Base-by-base conservation (phyloP, 2,888 invertebrate genomes). In the Drosophila meridionalis region DNA sequence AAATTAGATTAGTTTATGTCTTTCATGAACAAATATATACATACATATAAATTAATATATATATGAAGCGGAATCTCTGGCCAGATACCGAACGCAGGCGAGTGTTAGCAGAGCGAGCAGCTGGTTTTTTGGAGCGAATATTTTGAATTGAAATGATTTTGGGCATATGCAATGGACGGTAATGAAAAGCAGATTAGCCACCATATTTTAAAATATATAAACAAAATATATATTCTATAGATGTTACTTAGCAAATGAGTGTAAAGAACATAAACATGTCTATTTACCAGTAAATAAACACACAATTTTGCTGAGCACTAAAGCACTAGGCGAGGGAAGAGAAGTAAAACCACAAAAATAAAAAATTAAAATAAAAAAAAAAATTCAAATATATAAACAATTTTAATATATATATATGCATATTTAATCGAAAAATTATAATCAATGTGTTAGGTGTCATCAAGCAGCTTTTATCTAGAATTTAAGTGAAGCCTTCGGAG, bases 261-360 rank as follows among this genome's bases (percentile, higher is more conserved):
- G 48, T 73, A 66, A 61, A 43, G n/a, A 48, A 56, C n/a, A 66
- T 58, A 66, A 42, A 48, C 42, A 8, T 61, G 38, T 43, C 55
- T 38, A 43, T 59, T 45, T 67, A 69, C 61, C 34, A 14, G 12
- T 48, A 50, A 67, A 12, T 45, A 26, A 69, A 68, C 3, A 61
- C 55, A 75, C 59, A 82, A 63, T 72, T 84, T 83, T 75, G 75
- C 82, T 81, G 87, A 87, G 76, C 82, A 88, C 85, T 76, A 70
- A 77, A 78, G 80, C 62, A 65, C 42, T 38, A 59, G 47, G 60
- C 45, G 40, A 50, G 40, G 52, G 53, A 52, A 53, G 66, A 34
- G 11, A 28, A 53, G 60, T 36, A 52, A 40, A 28, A 50, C 4
- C 28, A 58, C 28, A 47, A 58, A 50, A 53, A 36, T 11, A 28